Percentiles rank a stretch among this genome's conserved stretches.
These are phyloP conservation scores for Epirrita christyi DNA, from an alignment of 2,888 invertebrate species.

Conservation along the genomic window DNA sequence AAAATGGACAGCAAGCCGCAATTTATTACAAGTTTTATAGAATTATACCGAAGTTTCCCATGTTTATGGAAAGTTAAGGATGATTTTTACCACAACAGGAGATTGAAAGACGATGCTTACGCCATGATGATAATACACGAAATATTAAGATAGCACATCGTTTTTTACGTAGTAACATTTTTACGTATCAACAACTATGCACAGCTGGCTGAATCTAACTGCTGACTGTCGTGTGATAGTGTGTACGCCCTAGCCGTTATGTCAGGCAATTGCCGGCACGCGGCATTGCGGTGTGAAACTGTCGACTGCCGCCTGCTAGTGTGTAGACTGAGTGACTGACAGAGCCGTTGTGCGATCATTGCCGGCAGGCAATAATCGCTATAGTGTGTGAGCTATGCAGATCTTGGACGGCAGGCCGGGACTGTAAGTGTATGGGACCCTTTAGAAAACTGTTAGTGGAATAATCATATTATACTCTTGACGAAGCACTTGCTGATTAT, in stretches of 20 bases:
- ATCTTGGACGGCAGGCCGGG: slow-evolving; percentile 2
- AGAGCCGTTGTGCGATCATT: slow-evolving; percentile 2
- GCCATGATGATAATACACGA: slow-evolving; percentile 13
- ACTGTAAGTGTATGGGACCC: slow-evolving; percentile 30
- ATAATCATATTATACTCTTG: too few relatives aligned
- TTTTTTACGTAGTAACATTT: slow-evolving; percentile 13
- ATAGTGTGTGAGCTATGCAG: slow-evolving; percentile 4
- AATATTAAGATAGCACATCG: slow-evolving; percentile 15
- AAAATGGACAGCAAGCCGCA: slow-evolving; percentile 5
- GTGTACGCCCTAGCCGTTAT: slow-evolving; percentile 6
- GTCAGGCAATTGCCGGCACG: slow-evolving; percentile 3
- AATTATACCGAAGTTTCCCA: slow-evolving; percentile 6
- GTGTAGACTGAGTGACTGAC: slow-evolving; percentile 6
- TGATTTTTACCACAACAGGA: slow-evolving; percentile 1
- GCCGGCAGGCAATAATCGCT: slow-evolving; percentile 14
- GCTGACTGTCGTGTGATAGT: neutral
- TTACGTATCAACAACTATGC: neutral
- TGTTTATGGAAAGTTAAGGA: slow-evolving; percentile 7
- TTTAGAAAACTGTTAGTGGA: too few relatives aligned
- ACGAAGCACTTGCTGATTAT: too few relatives aligned
- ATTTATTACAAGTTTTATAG: slow-evolving; percentile 4
- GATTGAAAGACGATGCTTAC: slow-evolving; percentile 3
- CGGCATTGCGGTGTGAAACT: slow-evolving; percentile 3
- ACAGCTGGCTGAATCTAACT: too few relatives aligned
- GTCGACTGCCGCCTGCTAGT: slow-evolving; percentile 16